Evolutionary conservation across 2,113 vertebrate species (phyloP).

Genomic region (Strix aluco): DNA sequence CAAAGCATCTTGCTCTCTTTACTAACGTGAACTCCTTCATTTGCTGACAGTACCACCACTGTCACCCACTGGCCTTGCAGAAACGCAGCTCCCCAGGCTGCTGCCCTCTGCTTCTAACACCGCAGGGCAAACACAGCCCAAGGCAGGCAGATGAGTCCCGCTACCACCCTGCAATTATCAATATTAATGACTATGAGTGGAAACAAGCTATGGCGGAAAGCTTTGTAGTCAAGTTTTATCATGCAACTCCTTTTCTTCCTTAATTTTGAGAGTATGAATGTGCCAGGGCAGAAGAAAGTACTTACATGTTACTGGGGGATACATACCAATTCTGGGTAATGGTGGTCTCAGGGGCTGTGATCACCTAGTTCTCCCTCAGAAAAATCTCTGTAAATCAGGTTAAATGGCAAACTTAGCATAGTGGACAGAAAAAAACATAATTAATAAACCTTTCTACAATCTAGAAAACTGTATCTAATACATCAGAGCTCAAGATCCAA

Average conservation of each 20-base stretch:
- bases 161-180: not conserved
- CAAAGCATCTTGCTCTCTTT: not conserved
- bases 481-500: not conserved
- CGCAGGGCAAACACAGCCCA: not conserved
- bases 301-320: not conserved
- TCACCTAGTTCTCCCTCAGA: not conserved
- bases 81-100: not conserved
- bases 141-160: no score
- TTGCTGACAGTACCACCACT: rapidly evolving
- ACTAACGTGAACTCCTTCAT: rapidly evolving
- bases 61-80: not conserved
- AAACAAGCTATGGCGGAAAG: not conserved
- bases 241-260: not conserved
- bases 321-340: not conserved
- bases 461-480: not conserved
- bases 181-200: not conserved
- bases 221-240: not conserved
- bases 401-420: not conserved
- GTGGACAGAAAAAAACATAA: not conserved
- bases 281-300: not conserved
- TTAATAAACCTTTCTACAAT: not conserved
- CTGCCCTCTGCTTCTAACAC: rapidly evolving
- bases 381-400: not conserved
- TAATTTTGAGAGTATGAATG: not conserved
- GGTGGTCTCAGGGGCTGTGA: not conserved